These are phyloP conservation scores for Drosophila arawakana DNA, from an alignment of 1,140 invertebrate species.

Conservation along the genomic window DNA sequence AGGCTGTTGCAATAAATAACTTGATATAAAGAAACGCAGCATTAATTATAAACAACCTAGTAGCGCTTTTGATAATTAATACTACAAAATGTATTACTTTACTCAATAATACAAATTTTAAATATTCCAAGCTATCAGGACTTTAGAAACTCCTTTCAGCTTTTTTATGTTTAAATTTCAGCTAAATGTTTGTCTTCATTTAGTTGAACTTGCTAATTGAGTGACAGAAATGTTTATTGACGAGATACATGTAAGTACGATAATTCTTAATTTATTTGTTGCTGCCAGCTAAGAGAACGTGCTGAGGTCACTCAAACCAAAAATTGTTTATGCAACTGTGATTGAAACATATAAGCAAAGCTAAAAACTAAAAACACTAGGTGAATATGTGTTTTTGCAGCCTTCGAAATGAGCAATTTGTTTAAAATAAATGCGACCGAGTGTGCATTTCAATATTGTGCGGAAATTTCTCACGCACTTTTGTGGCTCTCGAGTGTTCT, in stretches of 20 bases:
- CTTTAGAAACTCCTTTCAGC: too few relatives aligned
- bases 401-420: slow-evolving; percentile 60
- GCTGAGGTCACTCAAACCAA: slow-evolving; percentile 57
- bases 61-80: too few relatives aligned
- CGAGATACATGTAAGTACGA: slow-evolving; percentile 25
- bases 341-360: slow-evolving; percentile 40
- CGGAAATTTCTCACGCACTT: slow-evolving; percentile 78
- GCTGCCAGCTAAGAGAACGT: slow-evolving; percentile 60
- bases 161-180: too few relatives aligned
- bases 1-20: too few relatives aligned
- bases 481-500: slow-evolving; percentile 44
- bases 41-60: too few relatives aligned
- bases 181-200: background rate
- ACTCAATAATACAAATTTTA: too few relatives aligned
- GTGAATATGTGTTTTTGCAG: slow-evolving; percentile 13
- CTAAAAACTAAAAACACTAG: background rate
- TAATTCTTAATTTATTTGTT: slow-evolving; percentile 55
- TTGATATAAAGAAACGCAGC: too few relatives aligned
- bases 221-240: slow-evolving; percentile 27
- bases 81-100: too few relatives aligned
- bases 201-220: slow-evolving; percentile 1
- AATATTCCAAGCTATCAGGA: too few relatives aligned
- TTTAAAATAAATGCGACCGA: slow-evolving; percentile 40
- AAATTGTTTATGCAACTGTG: slow-evolving; percentile 65
- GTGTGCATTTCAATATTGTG: slow-evolving; percentile 63